Evolutionary conservation across 2,113 vertebrate genomes (phyloP), one percentile per base, ranked within the genome.

Genomic region (Xiphias gladius): DNA sequence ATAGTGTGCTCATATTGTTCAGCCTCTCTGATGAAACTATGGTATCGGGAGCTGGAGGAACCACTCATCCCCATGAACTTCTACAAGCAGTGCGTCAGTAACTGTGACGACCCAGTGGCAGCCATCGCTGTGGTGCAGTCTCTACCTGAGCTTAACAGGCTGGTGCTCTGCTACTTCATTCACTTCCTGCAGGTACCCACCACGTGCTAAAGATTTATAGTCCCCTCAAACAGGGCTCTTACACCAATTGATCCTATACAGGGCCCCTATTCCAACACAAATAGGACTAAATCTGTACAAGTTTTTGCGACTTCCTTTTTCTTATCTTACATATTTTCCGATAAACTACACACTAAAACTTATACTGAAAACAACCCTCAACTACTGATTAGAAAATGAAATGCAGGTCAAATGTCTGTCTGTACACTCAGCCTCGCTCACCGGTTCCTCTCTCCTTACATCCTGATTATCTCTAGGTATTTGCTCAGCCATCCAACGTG

Each of bases 161-260:
- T 97, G 88, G 97, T 98, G 88, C 95, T 98, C 48, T 97, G 95
- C 91, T 97, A 97, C 94, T 96, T 98, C 93, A 97, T 98, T 82
- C 95, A 97, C 92, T 98, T 98, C 88, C 94, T 98, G 76, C 97
- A 98, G 97, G 97, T 97, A 90, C 93, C 8, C 7, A n/a, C 11
- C 19, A 50, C 0, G 43, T 57, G 19, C 35, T 39, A 30, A 11
- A 59, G 35, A 77, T 70, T 46, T 28, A 11, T 12, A 43, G 70
- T 22, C 22, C 20, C 9, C 5, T 14, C 46, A 39, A 24, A 67
- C 54, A 4, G 20, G 54, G 0, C 26, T 46, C 46, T 20, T 19
- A 17, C 3, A 16, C 10, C 28, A 22, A 8, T 32, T 55, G 17
- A 28, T 4, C 61, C 35, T n/a, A 43, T n/a, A 39, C 52, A 52